These are phyloP conservation scores for Drosophila atroscutellata DNA, from an alignment of 2,888 invertebrate species.

Conservation along the genomic window DNA sequence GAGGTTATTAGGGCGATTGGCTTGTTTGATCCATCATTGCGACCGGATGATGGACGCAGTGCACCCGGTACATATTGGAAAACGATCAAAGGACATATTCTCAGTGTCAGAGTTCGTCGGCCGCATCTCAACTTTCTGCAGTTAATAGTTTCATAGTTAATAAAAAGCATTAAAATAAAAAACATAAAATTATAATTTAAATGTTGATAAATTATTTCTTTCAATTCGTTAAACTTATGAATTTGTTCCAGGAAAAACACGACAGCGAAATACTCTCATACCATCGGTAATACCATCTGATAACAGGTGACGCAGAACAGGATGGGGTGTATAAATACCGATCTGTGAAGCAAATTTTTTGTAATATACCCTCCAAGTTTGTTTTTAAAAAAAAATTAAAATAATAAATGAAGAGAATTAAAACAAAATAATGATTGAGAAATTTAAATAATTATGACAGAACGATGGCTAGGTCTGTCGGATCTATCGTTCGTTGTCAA, in stretches of 20 bases:
- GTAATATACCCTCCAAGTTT: neutral
- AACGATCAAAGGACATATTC: neutral
- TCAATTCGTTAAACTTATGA: neutral
- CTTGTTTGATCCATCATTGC: neutral
- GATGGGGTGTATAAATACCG: neutral
- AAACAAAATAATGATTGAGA: too few relatives aligned
- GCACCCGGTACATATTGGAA: neutral
- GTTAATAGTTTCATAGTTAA: neutral
- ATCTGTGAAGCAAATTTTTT: neutral
- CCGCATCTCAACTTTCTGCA: neutral
- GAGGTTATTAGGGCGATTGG: neutral
- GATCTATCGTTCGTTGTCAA: too few relatives aligned
- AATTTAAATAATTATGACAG: too few relatives aligned
- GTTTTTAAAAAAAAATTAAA: neutral
- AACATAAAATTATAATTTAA: neutral
- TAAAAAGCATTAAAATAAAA: neutral
- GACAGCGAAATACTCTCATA: neutral
- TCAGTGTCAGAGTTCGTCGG: neutral
- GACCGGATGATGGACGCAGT: neutral
- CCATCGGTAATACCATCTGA: neutral
- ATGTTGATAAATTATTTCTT: neutral
- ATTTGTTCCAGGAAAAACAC: neutral
- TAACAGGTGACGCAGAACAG: neutral
- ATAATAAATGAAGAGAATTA: too few relatives aligned
- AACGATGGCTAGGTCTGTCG: too few relatives aligned